Percentiles rank a stretch among this genome's conserved stretches.
phyloP scores from a whole-genome alignment of 2,113 vertebrate genomes.

The Heterochromis multidens region DNA sequence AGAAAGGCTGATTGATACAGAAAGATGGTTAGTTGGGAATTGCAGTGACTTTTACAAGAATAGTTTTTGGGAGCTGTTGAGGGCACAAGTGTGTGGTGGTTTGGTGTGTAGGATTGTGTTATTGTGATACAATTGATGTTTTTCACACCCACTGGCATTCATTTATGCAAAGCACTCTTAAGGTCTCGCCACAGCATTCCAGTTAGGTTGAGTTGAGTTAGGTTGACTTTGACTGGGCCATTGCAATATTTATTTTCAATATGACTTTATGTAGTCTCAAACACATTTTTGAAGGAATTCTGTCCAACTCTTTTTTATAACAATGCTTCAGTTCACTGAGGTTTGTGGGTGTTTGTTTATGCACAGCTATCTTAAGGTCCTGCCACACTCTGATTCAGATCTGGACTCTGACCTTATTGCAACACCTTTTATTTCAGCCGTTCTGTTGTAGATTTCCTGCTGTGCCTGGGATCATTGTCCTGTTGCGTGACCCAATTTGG shows the following conservation, averaged over 20 bases:
- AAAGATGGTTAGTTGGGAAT: constrained; percentile 19
- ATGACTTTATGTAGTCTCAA: background rate
- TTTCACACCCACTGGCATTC: background rate
- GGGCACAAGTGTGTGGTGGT: background rate
- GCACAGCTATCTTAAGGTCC: background rate
- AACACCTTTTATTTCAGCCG: background rate
- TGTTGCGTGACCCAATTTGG: background rate
- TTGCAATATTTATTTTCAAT: background rate
- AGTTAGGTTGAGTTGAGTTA: background rate
- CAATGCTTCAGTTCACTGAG: background rate
- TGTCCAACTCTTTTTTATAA: background rate
- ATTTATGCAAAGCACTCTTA: background rate
- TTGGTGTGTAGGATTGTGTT: background rate
- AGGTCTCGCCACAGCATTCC: background rate
- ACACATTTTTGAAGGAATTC: background rate
- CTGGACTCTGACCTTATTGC: background rate
- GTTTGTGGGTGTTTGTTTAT: background rate
- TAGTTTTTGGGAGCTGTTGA: background rate
- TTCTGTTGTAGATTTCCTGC: background rate
- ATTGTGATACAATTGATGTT: background rate
- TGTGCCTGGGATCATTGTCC: background rate
- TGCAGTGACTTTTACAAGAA: constrained; percentile 11
- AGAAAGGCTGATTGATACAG: constrained; percentile 22
- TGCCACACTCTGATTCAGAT: background rate
- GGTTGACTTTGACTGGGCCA: background rate